phyloP scores from a whole-genome alignment of 1,140 invertebrate species.

The Aphaenogaster ashmeadi region DNA sequence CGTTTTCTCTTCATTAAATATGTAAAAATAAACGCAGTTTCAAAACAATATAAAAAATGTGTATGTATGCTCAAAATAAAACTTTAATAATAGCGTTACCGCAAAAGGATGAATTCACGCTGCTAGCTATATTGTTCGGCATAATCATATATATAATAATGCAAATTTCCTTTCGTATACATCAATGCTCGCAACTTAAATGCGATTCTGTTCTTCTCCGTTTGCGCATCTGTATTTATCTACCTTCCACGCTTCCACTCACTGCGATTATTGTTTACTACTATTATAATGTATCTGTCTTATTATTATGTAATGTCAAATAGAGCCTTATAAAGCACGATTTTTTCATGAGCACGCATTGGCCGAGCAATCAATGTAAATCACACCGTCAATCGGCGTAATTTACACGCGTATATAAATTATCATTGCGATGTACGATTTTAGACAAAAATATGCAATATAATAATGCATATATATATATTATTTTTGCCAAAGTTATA shows the following conservation, averaged over 20 bases:
- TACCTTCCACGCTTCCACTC: not conserved
- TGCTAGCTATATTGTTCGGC: slow-evolving; percentile 2
- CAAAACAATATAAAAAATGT: not conserved
- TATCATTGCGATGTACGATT: not conserved
- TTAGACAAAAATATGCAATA: not conserved
- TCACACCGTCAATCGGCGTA: not conserved
- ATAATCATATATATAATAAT: slow-evolving; percentile 12
- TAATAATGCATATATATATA: not conserved
- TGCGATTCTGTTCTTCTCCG: not conserved
- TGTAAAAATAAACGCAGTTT: not conserved
- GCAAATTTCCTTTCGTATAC: not conserved
- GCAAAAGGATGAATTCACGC: not conserved
- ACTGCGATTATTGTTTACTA: not conserved
- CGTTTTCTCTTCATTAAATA: not conserved
- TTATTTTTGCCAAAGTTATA: too few species aligned
- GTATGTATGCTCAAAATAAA: not conserved
- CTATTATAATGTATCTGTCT: not conserved
- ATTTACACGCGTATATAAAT: not conserved
- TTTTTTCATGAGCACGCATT: not conserved
- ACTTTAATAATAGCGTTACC: not conserved
- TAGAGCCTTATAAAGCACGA: not conserved
- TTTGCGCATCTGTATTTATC: not conserved
- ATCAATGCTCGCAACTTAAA: slow-evolving; percentile 19
- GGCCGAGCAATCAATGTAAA: not conserved
- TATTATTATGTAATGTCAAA: slow-evolving; percentile 18